Base-by-base conservation (phyloP, 2,888 invertebrate species). In the Hedychridium roseum region DNA sequence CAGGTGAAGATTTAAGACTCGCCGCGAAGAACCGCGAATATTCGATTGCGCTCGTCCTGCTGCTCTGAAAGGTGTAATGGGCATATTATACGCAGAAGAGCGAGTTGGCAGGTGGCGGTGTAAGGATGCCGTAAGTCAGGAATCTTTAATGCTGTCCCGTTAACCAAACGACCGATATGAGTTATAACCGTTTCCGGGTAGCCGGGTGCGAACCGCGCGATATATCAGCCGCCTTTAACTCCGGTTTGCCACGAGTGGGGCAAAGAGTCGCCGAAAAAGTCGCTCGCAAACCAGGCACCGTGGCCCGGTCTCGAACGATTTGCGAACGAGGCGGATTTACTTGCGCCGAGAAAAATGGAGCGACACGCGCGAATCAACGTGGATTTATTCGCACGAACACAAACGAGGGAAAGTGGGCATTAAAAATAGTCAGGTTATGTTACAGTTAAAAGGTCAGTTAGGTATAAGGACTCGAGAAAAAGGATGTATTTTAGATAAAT, bases 131-230 rank as follows among this genome's bases (percentile, higher is more conserved):
- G 64, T 62, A 63, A 68, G 64, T 65, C 58, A 56, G 55, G 63
- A 68, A 70, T 70, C 70, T 66, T 71, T 66, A 71, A 69, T 69
- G 66, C 63, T 47, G 57, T 66, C 62, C 68, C 66, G 68, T 69
- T 71, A 69, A 55, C 48, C 56, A 52, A 55, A 56, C 53, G 59
- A 64, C 49, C 43, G 55, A 53, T 63, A 60, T 71, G 67, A 71
- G 60, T 70, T 71, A 71, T 71, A 58, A 60, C 62, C 59, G 55
- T 64, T 70, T 70, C 67, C 66, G 63, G 60, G 60, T 67, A 57
- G 55, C 37, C 51, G 57, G 57, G 62, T 52, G 56, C 60, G 55
- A 43, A 50, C 38, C 48, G 48, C 47, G 57, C 60, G 53, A 64
- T 68, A 65, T 66, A 66, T 70, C 66, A 62, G 53, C 43, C 52